Percentiles rank a stretch among this genome's conserved stretches.
These are phyloP conservation scores for Motacilla tschutschensis DNA, from an alignment of 2,113 vertebrate genomes.

Conservation along the genomic window DNA sequence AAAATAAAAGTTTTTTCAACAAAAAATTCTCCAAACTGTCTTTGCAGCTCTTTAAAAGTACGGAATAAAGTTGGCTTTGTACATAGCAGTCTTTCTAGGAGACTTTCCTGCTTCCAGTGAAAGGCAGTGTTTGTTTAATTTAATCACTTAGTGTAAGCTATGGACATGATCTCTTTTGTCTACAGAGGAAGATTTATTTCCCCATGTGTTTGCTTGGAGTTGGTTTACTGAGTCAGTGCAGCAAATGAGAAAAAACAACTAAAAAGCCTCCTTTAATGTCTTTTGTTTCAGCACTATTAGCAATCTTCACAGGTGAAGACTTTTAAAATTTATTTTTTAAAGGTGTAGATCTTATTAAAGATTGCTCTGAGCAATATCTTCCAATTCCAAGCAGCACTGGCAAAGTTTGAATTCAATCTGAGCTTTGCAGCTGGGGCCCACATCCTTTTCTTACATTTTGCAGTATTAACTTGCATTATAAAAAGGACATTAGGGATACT, in stretches of 20 bases:
- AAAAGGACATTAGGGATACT: not conserved
- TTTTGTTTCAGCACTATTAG: not conserved
- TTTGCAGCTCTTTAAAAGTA: not conserved
- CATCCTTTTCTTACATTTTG: not conserved
- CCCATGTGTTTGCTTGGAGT: not conserved
- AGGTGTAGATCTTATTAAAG: conserved; percentile 6
- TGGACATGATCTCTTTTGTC: not conserved
- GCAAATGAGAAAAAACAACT: conserved; percentile 12
- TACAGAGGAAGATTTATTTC: conserved; percentile 15
- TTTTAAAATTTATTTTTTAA: not conserved
- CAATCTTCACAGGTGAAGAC: not conserved
- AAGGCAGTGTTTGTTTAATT: conserved; percentile 12
- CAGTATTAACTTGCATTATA: not conserved
- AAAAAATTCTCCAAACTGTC: not conserved
- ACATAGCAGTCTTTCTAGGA: not conserved
- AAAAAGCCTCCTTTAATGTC: not conserved
- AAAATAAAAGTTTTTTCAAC: not conserved
- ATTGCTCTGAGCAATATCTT: not conserved
- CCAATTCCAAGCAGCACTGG: not conserved
- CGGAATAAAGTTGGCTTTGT: not conserved
- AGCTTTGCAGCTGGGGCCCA: not conserved
- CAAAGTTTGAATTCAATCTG: conserved; percentile 9
- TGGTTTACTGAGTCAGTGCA: not conserved
- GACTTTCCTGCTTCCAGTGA: not conserved
- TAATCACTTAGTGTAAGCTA: not conserved